These are phyloP conservation scores for Drosophila prolongata DNA, from an alignment of 2,888 invertebrate species.

Conservation along the genomic window DNA sequence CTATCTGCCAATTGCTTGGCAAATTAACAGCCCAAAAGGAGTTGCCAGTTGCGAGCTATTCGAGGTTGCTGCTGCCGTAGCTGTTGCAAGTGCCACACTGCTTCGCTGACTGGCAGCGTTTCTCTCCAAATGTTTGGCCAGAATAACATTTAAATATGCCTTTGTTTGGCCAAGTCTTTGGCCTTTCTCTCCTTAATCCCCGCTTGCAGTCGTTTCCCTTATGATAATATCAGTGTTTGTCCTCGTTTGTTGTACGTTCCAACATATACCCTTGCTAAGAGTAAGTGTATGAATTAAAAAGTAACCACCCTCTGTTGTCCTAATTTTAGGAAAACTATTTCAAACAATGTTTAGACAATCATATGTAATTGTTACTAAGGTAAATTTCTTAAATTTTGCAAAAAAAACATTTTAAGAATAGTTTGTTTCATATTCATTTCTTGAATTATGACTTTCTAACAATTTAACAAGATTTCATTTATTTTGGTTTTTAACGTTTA, in stretches of 20 bases:
- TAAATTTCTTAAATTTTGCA: no score
- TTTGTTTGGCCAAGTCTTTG: conserved; percentile 67
- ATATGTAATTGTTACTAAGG: no score
- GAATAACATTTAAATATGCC: conserved; percentile 75
- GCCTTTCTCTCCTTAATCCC: conserved; percentile 28
- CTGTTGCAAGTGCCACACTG: conserved; percentile 32
- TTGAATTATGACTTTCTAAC: no score
- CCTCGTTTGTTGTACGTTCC: conserved; percentile 40
- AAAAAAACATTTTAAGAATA: no score
- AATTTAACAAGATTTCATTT: no score
- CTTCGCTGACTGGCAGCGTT: conserved; percentile 11
- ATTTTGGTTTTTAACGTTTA: no score
- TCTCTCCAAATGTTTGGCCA: conserved; percentile 60
- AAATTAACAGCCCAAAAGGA: conserved; percentile 78
- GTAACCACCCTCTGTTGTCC: no score
- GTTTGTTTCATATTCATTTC: no score
- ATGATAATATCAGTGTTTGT: conserved; percentile 54
- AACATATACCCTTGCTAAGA: conserved; percentile 16
- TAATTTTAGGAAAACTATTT: no score
- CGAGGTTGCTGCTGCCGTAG: conserved; percentile 30
- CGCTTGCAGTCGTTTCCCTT: conserved; percentile 35
- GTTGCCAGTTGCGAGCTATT: conserved; percentile 43
- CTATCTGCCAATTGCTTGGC: conserved; percentile 80
- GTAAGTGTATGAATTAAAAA: neutral
- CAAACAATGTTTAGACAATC: no score